Evolutionary conservation across 2,797 vertebrate species (phyloP).

Genomic region (Protonibea diacanthus): DNA sequence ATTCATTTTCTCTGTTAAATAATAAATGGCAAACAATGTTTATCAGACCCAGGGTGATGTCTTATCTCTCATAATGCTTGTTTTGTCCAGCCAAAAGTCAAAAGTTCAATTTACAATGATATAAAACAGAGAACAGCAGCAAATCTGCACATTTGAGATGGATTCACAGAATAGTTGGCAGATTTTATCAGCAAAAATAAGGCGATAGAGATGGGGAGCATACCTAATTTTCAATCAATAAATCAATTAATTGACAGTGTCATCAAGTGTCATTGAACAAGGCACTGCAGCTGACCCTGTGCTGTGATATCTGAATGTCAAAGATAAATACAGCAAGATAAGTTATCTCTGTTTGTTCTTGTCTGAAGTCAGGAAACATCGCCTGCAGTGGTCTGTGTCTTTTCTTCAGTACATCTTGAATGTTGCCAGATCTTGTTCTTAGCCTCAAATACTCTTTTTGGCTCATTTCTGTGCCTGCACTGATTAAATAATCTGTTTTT

Average conservation of each 20-base stretch:
- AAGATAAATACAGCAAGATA: conserved; percentile 3
- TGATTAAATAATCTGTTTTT: conserved; percentile 77
- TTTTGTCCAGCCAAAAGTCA: not conserved
- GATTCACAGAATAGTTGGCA: not conserved
- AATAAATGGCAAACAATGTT: no score
- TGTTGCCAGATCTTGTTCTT: conserved; percentile 51
- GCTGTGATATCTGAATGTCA: not conserved
- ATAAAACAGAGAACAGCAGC: not conserved
- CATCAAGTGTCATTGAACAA: not conserved
- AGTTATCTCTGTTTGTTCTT: not conserved
- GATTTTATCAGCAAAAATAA: not conserved
- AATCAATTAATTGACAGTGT: not conserved
- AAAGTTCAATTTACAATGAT: not conserved
- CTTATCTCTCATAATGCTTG: not conserved
- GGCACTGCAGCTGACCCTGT: not conserved
- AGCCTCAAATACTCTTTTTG: conserved; percentile 69
- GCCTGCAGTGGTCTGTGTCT: not conserved
- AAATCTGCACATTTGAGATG: not conserved
- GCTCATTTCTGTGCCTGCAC: conserved; percentile 51
- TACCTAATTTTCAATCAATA: not conserved
- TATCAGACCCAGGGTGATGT: no score
- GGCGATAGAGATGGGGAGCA: not conserved
- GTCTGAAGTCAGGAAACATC: conserved; percentile 5
- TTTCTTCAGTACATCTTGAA: conserved; percentile 16
- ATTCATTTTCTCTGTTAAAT: no score